Conservation (phyloP, 2,888 invertebrate species). For the Chaetogeoica ovagalla region DNA sequence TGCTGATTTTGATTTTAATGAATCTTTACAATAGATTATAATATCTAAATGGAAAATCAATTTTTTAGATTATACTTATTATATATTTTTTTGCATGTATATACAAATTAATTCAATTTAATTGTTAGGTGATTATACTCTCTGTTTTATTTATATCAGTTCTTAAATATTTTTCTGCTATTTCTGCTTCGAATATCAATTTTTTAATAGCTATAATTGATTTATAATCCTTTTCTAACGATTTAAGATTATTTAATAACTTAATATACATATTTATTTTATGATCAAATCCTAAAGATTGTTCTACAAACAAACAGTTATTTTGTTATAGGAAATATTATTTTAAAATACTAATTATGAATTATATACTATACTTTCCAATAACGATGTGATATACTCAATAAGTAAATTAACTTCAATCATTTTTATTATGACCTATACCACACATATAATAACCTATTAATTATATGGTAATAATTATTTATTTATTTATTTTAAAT, state of each 20-base stretch:
- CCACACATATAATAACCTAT: background rate
- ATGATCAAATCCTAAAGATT: slow-evolving; percentile 6
- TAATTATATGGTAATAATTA: background rate
- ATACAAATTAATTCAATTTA: background rate
- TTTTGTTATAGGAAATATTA: background rate
- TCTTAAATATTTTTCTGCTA: slow-evolving; percentile 9
- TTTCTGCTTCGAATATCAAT: background rate
- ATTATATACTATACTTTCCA: slow-evolving; percentile 1
- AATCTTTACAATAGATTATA: slow-evolving; percentile 16
- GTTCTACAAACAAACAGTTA: slow-evolving; percentile 9
- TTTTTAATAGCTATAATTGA: background rate
- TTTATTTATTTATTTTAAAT: no score
- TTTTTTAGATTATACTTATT: background rate
- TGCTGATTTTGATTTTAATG: background rate
- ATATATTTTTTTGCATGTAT: background rate
- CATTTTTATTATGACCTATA: background rate
- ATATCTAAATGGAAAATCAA: slow-evolving; percentile 13
- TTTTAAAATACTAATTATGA: background rate
- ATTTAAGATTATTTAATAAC: slow-evolving; percentile 1
- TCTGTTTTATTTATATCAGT: background rate
- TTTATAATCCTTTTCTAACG: slow-evolving; percentile 16
- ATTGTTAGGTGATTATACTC: slow-evolving; percentile 5
- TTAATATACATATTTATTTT: slow-evolving; percentile 11
- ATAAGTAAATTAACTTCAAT: background rate
- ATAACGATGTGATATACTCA: slow-evolving; percentile 10